Evolutionary conservation across 2,113 vertebrate species (phyloP), one percentile per base, ranked within the genome.

Genomic region (Perca schrenkii): DNA sequence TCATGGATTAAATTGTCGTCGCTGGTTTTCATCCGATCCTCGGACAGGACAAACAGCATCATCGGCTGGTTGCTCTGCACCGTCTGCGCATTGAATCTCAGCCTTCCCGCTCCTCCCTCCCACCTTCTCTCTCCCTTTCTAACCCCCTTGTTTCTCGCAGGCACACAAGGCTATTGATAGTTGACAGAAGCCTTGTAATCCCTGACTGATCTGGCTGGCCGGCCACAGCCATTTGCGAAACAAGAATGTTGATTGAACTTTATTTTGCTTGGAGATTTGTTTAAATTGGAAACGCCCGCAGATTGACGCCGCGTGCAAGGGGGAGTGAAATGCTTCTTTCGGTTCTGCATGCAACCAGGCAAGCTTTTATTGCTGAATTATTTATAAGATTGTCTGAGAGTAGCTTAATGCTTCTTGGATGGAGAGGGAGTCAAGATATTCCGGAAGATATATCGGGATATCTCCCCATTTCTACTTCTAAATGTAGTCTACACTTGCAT

Each of bases 351-450:
- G 88, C 89, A 92, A 88, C 81, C 87, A 80, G 79, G 87, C 85
- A 85, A 92, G 91, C 91, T 88, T 91, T 88, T 88, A 88, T 86
- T 83, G 76, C 74, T 95, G 93, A 95, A 95, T 95, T 93, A 95
- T 95, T 94, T 90, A 95, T 93, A 75, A 93, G 92, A 85, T 74
- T 88, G 85, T 91, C 89, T 90, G 79, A 77, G 76, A 83, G 89
- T 43, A 91, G 84, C 8, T 10, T 61, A 91, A 84, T 85, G 88
- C 86, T 74, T 71, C 73, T 49, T 58, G 66, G 80, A 81, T 82
- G 85, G 85, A 88, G 79, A 50, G 72, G 50, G 71, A 78, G 61
- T 70, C 64, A 8, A 7, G 76, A 77, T 16, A 58, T 31, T 22
- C 46, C 1, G 28, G 28, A 28, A 28, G 28, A 28, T 40, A 17